These are phyloP conservation scores for Bothrops jararaca DNA, from an alignment of 2,113 vertebrate species.

Conservation along the genomic window DNA sequence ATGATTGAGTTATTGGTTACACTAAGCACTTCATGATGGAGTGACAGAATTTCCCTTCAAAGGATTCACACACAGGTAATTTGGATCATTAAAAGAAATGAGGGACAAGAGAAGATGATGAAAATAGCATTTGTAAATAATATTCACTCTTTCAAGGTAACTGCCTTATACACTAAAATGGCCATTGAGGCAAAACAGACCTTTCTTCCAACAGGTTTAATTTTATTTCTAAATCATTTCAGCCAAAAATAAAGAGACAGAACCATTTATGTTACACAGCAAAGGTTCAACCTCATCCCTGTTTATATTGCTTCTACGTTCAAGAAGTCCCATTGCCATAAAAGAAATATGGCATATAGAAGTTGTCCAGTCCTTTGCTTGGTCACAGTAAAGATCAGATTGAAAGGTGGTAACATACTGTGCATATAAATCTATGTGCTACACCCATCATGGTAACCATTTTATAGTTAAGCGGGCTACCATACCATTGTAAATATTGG, in stretches of 20 bases:
- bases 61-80: not conserved
- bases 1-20: not conserved
- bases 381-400: not conserved
- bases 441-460: not conserved
- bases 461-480: not conserved
- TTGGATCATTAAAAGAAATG: not conserved
- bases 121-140: not conserved
- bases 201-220: not conserved
- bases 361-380: not conserved
- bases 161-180: not conserved
- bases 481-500: not conserved
- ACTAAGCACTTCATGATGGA: not conserved
- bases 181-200: not conserved
- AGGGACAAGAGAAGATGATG: not conserved
- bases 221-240: not conserved
- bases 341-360: not conserved
- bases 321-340: not conserved
- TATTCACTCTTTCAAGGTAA: not conserved
- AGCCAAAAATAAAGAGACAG: not conserved
- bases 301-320: not conserved
- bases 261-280: not conserved
- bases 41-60: not conserved
- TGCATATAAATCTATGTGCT: not conserved
- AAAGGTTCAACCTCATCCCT: not conserved
- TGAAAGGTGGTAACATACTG: not conserved